Evolutionary conservation across 2,113 vertebrate genomes (phyloP).

Genomic region (Xiphias gladius): DNA sequence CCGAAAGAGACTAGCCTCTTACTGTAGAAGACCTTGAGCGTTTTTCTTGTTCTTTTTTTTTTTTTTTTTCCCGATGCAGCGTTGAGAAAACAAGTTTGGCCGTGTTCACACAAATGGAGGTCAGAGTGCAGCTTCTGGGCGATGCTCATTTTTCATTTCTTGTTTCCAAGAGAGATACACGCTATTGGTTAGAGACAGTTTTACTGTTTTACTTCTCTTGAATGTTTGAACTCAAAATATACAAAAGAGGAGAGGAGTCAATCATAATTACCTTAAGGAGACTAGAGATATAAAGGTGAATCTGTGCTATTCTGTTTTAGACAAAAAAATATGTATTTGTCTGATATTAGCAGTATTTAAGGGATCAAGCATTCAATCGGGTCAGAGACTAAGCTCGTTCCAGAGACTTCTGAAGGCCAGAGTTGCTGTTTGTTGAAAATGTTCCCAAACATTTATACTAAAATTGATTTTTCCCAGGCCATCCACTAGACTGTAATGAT

Average conservation of each 20-base stretch:
- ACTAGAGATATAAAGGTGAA: not conserved
- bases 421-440: slow-evolving; percentile 38
- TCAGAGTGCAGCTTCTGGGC: not conserved
- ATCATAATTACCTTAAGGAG: not conserved
- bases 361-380: not conserved
- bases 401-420: slow-evolving; percentile 24
- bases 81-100: slow-evolving; percentile 11
- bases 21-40: not conserved
- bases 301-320: not conserved
- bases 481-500: not conserved
- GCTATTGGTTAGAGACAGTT: not conserved
- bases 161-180: not conserved
- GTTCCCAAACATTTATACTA: slow-evolving; percentile 36
- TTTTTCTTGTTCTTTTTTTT: not conserved
- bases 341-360: not conserved
- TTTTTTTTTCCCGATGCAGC: not conserved
- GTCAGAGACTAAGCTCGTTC: slow-evolving; percentile 11
- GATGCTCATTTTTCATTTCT: not conserved
- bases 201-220: not conserved
- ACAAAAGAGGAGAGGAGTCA: too few relatives aligned
- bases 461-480: not conserved
- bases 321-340: not conserved
- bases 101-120: not conserved
- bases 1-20: not conserved
- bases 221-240: not conserved